Evolutionary conservation across 2,113 vertebrate species (phyloP).

Genomic region (Nyctereutes procyonoides): DNA sequence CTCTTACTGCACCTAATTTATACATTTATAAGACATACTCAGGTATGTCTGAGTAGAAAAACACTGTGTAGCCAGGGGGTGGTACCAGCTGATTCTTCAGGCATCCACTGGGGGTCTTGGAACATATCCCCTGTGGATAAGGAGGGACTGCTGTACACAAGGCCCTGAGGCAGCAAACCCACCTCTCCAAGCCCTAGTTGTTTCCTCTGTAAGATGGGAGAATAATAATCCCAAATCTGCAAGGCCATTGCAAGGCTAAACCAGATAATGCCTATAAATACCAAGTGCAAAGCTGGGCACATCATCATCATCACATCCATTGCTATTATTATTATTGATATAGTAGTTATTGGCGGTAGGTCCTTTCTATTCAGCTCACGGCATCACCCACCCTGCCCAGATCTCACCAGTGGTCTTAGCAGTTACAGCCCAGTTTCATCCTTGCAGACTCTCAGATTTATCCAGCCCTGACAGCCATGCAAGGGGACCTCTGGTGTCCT

Average conservation of each 20-base stretch:
- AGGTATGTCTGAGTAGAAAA: not conserved
- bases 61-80: not conserved
- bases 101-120: not conserved
- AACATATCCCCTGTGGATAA: not conserved
- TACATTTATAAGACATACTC: not conserved
- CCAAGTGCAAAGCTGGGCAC: not conserved
- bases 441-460: not conserved
- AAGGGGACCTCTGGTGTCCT: not conserved
- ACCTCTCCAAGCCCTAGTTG: not conserved
- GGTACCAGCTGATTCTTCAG: not conserved
- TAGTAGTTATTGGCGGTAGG: rapidly evolving
- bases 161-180: not conserved
- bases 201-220: not conserved
- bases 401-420: not conserved
- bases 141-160: rapidly evolving
- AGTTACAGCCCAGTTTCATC: not conserved
- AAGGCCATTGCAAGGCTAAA: not conserved
- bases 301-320: rapidly evolving
- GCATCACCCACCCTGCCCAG: not conserved
- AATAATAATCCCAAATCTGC: not conserved
- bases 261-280: rapidly evolving
- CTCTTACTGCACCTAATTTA: not conserved
- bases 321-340: rapidly evolving
- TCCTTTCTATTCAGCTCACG: not conserved
- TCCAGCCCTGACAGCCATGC: not conserved